Evolutionary conservation across 2,888 invertebrate genomes (phyloP).

Genomic region (Caenorhabditis becei): DNA sequence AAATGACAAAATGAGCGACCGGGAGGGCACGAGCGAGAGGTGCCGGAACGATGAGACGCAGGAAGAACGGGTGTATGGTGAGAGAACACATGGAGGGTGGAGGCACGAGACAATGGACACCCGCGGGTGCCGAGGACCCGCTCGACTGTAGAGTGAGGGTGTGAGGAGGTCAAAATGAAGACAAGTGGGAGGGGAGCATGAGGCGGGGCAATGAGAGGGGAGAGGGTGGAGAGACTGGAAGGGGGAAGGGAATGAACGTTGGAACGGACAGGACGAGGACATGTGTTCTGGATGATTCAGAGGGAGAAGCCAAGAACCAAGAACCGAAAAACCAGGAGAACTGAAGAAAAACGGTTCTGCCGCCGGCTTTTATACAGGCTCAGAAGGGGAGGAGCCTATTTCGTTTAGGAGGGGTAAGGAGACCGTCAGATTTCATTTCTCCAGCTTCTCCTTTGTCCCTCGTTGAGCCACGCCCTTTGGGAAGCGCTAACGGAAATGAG

Average conservation of each 20-base stretch:
- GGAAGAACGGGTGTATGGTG: not conserved
- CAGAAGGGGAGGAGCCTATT: too few species aligned
- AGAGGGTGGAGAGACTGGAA: slow-evolving; percentile 7
- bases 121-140: slow-evolving; percentile 6
- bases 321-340: too few species aligned
- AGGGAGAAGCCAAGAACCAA: too few species aligned
- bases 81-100: slow-evolving; percentile 1
- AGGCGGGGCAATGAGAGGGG: slow-evolving; percentile 6
- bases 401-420: too few species aligned
- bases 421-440: too few species aligned
- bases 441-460: too few species aligned
- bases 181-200: slow-evolving; percentile 19
- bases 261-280: slow-evolving; percentile 15
- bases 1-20: slow-evolving; percentile 3
- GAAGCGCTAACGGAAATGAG: too few species aligned
- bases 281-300: slow-evolving; percentile 18
- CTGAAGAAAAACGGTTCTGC: too few species aligned
- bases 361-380: too few species aligned
- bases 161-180: slow-evolving; percentile 29
- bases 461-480: too few species aligned
- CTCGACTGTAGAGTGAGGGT: slow-evolving; percentile 31
- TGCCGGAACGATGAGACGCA: slow-evolving; percentile 16
- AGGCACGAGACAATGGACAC: slow-evolving; percentile 37
- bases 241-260: not conserved
- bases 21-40: slow-evolving; percentile 7